Base-by-base conservation (phyloP, 2,797 vertebrate genomes). In the Sebastes elongatus region DNA sequence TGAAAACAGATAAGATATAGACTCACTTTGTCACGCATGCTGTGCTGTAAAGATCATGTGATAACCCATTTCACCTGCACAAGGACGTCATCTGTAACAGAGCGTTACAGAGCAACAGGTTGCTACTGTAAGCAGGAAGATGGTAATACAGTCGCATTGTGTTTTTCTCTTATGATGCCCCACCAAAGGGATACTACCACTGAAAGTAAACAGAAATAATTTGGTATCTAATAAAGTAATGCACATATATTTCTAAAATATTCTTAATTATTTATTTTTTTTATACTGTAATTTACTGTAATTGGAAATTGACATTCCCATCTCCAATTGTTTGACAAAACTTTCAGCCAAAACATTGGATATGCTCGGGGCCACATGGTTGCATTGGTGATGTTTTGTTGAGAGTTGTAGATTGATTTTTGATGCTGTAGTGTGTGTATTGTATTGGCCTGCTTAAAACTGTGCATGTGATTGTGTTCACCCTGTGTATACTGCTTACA, bases 21-120 rank as follows among this genome's bases (percentile, higher is more conserved):
- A 73, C 61, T 72, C 33, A 84, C 76, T 76, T 80, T 82, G 85
- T 83, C 80, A 81, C 25, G 28, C 71, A 76, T 33, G 32, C 59
- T 42, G 64, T 13, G 83, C 83, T 68, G 74, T 92, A 88, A 92
- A 92, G 83, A 88, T 92, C 78, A 78, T 59, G 71, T 53, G 88
- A 93, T 91, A 84, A 77, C 63, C 22, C 30, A 23, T 88, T 81
- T 89, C 64, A 78, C 70, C 56, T 32, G 55, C 30, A 71, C 57
- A 35, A 73, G 71, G 69, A 74, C 22, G 10, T 72, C 25, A 84
- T 74, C 28, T 35, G 28, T 60, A 52, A 61, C 35, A 71, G 22
- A 10, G 10, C n/a, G 33, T 71, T 61, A 28, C 22, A 76, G 14
- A 64, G 27, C 61, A 53, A 42, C 27, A 63, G n/a, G 42, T 20